phyloP scores from a whole-genome alignment of 2,113 vertebrate genomes.

The Stomatorhinus ivindoensis region DNA sequence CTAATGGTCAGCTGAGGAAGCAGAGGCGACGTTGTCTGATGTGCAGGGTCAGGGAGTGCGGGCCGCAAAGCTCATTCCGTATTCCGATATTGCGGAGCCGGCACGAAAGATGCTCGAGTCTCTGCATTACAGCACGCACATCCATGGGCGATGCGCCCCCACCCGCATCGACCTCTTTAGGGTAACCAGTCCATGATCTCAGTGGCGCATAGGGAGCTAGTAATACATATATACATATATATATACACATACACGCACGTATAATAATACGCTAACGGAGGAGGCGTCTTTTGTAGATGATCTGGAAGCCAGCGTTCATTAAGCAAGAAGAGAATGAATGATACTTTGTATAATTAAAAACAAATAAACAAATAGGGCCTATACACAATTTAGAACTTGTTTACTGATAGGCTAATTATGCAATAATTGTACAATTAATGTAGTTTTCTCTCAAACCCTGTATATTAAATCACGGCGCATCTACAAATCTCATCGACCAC shows the following conservation, averaged over 20 bases:
- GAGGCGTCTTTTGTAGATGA: conserved; percentile 18
- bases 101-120: conserved; percentile 22
- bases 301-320: background rate
- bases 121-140: conserved; percentile 45
- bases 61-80: conserved; percentile 39
- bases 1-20: background rate
- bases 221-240: background rate
- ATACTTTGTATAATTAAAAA: background rate
- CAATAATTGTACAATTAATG: background rate
- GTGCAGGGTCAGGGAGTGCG: background rate
- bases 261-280: no score
- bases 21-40: background rate
- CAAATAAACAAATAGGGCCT: background rate
- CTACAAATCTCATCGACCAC: background rate
- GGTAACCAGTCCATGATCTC: background rate
- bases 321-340: background rate
- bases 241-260: conserved; percentile 11
- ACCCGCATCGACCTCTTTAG: background rate
- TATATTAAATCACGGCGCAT: background rate
- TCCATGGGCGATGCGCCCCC: background rate
- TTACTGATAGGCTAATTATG: background rate
- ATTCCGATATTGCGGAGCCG: conserved; percentile 48
- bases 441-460: background rate
- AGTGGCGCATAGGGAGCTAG: background rate
- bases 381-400: background rate